Evolutionary conservation across 2,113 vertebrate genomes (phyloP).

Genomic region (Serilophus lunatus): DNA sequence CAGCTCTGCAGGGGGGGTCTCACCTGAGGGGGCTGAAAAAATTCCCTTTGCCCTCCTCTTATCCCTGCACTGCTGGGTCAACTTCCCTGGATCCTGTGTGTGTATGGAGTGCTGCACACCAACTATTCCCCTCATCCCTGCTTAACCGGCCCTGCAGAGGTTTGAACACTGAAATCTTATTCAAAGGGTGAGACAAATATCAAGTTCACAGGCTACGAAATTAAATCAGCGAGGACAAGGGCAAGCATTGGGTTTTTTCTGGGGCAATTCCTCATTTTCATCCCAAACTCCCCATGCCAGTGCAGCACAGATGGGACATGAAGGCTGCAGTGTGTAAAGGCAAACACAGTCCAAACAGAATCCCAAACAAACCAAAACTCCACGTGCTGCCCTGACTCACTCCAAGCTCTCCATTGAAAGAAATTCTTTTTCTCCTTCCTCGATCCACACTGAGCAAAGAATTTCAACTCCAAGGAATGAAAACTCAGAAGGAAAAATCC

Average conservation of each 20-base stretch:
- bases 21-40: not conserved
- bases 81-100: not conserved
- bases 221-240: not conserved
- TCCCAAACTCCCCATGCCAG: not conserved
- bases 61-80: not conserved
- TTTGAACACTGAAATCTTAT: not conserved
- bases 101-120: not conserved
- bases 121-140: not conserved
- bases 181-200: not conserved
- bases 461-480: not conserved
- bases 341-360: not conserved
- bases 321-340: not conserved
- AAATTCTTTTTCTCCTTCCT: not conserved
- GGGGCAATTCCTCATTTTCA: not conserved
- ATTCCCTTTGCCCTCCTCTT: not conserved
- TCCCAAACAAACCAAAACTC: not conserved
- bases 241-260: not conserved
- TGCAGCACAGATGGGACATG: not conserved
- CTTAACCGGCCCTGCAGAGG: not conserved
- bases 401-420: not conserved
- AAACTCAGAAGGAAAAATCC: not conserved
- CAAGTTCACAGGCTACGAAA: not conserved
- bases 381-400: not conserved
- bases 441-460: not conserved
- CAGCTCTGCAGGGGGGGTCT: not conserved